Evolutionary conservation across 2,888 invertebrate species (phyloP), one percentile per base, ranked within the genome.

Genomic region (Heterodera filipjevi): DNA sequence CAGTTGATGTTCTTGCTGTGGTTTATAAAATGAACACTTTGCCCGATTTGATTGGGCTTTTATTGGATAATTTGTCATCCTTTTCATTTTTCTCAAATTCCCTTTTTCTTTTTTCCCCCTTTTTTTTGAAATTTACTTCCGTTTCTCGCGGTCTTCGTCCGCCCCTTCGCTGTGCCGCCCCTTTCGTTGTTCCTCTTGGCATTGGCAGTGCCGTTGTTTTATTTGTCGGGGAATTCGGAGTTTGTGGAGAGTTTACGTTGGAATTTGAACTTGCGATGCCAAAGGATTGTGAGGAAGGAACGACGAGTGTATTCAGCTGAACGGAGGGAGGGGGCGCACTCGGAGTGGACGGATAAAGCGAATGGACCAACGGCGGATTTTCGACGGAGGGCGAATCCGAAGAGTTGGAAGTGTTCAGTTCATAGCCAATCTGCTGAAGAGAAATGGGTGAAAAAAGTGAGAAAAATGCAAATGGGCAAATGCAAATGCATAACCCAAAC

Each of bases 61-160:
- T 32, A 33, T 71, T 71, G 5, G n/a, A 14, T 70, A 22, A 27
- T 8, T 5, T 30, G 35, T 2, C 70, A n/a, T 39, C 30, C 1
- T 70, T 70, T 70, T 70, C 39, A n/a, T 70, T n/a, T n/a, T 35
- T 35, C 2, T 27, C n/a, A n/a, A n/a, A n/a, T 2, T 27, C 46
- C 46, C 27, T 2, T 30, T 71, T 71, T 2, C 14, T 39, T 72
- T 39, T 8, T 5, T 22, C 44, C 27, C 49, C 5, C 27, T n/a
- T 27, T n/a, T 27, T 59, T 39, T 39, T 39, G 12, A 39, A 39
- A 22, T 12, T 59, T 12, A n/a, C 82, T 68, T 81, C 81, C 33
- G 66, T 33, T 71, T 82, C 82, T 46, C 82, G 72, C 19, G 82
- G 82, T 27, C 79, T 46, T 44, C 82, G 64, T 19, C 82, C 82